Percentiles rank a stretch among this genome's conserved stretches.
Conservation (phyloP, 1,140 invertebrate genomes). For the Arctopsyche grandis region DNA sequence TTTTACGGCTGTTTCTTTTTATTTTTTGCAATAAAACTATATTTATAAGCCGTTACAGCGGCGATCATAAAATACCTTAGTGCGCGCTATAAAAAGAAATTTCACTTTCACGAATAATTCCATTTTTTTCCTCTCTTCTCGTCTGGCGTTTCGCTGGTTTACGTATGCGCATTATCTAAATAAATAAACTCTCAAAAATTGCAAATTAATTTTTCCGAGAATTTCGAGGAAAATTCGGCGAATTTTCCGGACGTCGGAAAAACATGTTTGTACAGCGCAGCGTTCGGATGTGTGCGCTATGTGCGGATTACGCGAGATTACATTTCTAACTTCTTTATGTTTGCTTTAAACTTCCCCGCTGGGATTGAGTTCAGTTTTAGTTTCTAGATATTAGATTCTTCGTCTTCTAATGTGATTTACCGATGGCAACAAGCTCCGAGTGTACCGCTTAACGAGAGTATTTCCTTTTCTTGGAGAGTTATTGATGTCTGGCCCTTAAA, state of each 20-base stretch:
- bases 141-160: neutral
- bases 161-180: constrained; percentile 3
- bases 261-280: constrained; percentile 2
- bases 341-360: constrained; percentile 10
- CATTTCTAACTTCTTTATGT: constrained; percentile 13
- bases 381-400: constrained; percentile 2
- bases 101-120: constrained; percentile 8
- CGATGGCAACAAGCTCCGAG: no score
- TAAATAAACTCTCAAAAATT: neutral
- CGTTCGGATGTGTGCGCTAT: neutral
- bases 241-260: neutral
- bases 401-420: neutral
- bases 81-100: neutral
- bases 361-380: constrained; percentile 1
- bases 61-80: neutral
- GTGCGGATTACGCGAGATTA: constrained; percentile 21
- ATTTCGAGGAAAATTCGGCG: neutral
- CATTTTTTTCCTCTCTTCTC: neutral
- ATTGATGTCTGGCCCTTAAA: neutral
- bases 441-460: neutral
- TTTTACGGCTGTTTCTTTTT: neutral
- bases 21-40: constrained; percentile 12
- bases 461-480: constrained; percentile 1
- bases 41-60: constrained; percentile 15
- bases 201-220: neutral